phyloP scores from a whole-genome alignment of 2,888 invertebrate species.

The Mimachlamys varia region DNA sequence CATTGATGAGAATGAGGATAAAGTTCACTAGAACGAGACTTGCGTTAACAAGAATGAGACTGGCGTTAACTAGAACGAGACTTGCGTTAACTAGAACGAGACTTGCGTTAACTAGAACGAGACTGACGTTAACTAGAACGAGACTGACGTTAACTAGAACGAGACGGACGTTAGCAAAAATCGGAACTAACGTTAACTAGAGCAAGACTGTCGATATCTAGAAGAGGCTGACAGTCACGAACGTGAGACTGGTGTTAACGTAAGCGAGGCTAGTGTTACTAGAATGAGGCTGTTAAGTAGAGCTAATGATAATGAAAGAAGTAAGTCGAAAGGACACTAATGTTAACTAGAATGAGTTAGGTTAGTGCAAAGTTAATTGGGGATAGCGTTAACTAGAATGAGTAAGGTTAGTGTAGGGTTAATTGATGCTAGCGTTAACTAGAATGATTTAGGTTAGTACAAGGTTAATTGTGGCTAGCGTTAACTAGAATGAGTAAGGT shows the following conservation, averaged over 20 bases:
- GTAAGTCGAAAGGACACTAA: no score
- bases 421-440: no score
- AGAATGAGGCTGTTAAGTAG: neutral
- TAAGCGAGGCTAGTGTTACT: neutral
- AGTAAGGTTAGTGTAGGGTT: no score
- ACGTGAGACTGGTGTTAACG: neutral
- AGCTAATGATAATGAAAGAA: no score
- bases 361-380: no score
- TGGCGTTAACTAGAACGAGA: neutral
- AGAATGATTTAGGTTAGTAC: no score
- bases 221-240: neutral
- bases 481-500: no score
- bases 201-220: no score
- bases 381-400: no score
- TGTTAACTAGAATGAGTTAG: no score
- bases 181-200: no score
- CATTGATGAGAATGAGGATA: neutral
- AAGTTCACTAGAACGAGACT: neutral
- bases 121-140: neutral
- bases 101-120: neutral
- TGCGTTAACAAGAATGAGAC: neutral
- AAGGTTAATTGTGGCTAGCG: no score
- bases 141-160: neutral
- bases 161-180: neutral
- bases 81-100: neutral